These are phyloP conservation scores for Epinephelus cyanopodus DNA, from an alignment of 2,113 vertebrate species.

Conservation along the genomic window DNA sequence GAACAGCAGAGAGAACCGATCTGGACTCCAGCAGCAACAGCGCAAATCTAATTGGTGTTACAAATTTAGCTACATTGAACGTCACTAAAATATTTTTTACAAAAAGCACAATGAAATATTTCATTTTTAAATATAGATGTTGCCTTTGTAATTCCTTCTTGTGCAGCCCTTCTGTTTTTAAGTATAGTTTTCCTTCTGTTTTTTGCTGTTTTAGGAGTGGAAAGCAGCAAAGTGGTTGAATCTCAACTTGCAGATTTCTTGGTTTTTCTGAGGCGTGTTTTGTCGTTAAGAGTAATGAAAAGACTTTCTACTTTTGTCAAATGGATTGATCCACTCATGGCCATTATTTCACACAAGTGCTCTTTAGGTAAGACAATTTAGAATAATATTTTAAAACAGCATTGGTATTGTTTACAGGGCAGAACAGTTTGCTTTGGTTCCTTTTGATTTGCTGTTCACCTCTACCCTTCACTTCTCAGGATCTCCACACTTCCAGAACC, in stretches of 20 bases:
- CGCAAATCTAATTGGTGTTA: slow-evolving; percentile 73
- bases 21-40: slow-evolving; percentile 48
- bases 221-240: slow-evolving; percentile 83
- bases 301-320: slow-evolving; percentile 81
- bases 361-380: slow-evolving; percentile 71
- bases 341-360: slow-evolving; percentile 83
- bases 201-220: slow-evolving; percentile 59
- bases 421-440: not conserved
- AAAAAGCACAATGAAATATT: not conserved
- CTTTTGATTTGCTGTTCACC: not conserved
- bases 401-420: not conserved
- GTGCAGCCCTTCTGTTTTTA: not conserved
- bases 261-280: slow-evolving; percentile 85
- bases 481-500: slow-evolving; percentile 81
- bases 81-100: not conserved
- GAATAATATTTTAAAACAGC: not conserved
- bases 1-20: slow-evolving; percentile 50
- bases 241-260: slow-evolving; percentile 87
- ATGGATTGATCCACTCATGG: slow-evolving; percentile 87
- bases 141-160: not conserved
- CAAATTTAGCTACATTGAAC: slow-evolving; percentile 1
- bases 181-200: not conserved
- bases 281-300: slow-evolving; percentile 82
- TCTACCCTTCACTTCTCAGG: slow-evolving; percentile 53
- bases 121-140: not conserved